Evolutionary conservation across 2,113 vertebrate species (phyloP).

Genomic region (Erythrocercus mccallii): DNA sequence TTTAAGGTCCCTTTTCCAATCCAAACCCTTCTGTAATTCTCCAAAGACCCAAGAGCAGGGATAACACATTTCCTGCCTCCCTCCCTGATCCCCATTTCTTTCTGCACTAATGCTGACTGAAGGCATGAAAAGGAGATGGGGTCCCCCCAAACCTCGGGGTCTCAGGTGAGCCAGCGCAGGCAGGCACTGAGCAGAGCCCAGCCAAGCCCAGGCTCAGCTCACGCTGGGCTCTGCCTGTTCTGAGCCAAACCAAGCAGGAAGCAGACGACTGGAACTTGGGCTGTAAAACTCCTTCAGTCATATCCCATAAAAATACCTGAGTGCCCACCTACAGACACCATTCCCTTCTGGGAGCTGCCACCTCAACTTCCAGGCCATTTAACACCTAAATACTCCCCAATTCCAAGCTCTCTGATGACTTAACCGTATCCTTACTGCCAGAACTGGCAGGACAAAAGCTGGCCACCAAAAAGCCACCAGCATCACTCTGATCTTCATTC

Average conservation of each 20-base stretch:
- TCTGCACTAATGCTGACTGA: neutral
- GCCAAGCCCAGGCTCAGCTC: neutral
- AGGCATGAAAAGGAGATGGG: neutral
- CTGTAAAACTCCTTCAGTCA: conserved; percentile 7
- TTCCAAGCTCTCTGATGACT: neutral
- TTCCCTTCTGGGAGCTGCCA: neutral
- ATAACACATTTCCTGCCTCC: neutral
- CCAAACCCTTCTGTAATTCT: neutral
- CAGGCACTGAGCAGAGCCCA: neutral
- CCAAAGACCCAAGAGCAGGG: neutral
- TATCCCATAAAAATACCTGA: conserved; percentile 36
- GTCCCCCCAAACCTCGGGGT: accelerated
- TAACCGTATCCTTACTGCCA: neutral
- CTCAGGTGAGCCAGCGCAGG: neutral
- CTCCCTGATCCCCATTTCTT: neutral
- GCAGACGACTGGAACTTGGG: neutral
- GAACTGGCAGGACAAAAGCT: neutral
- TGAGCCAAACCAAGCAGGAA: conserved; percentile 43
- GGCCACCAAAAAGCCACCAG: neutral
- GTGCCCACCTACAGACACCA: neutral
- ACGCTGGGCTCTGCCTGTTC: neutral
- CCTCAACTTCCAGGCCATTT: neutral
- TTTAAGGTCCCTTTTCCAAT: neutral
- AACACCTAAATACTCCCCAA: neutral
- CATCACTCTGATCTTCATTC: neutral